Conservation (phyloP, 2,797 vertebrate genomes). For the Mus minutoides region DNA sequence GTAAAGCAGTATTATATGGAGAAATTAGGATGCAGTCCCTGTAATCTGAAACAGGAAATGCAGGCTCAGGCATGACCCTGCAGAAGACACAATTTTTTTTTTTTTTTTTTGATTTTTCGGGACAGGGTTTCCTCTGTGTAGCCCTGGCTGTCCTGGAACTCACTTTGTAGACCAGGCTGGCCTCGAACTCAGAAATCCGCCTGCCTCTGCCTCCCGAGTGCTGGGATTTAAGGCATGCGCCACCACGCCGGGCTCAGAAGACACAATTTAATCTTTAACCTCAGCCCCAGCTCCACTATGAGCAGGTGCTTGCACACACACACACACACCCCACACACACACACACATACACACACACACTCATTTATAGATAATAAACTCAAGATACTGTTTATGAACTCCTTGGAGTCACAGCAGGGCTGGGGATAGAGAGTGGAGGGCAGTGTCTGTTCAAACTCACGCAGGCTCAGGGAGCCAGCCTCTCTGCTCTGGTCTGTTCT, state of each 20-base stretch:
- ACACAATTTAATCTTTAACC: conserved; percentile 12
- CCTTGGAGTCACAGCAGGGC: not conserved
- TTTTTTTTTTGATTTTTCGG: no score
- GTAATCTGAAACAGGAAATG: conserved; percentile 57
- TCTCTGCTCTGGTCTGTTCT: not conserved
- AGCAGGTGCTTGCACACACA: not conserved
- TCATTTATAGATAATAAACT: not conserved
- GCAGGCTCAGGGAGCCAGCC: not conserved
- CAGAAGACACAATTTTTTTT: not conserved
- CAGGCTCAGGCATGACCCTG: conserved; percentile 3
- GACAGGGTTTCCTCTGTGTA: no score
- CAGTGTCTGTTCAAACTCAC: not conserved
- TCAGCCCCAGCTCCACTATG: not conserved
- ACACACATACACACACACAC: not conserved
- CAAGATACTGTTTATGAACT: not conserved
- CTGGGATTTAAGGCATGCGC: no score
- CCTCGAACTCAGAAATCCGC: no score
- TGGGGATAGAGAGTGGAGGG: not conserved
- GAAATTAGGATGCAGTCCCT: conserved; percentile 26
- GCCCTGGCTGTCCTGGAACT: no score
- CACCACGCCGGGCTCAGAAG: no score
- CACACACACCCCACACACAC: no score
- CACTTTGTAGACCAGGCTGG: no score
- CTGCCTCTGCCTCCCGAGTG: no score
- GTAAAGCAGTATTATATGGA: not conserved